Conservation (phyloP, 1,140 invertebrate genomes). For the Papilio polytes region DNA sequence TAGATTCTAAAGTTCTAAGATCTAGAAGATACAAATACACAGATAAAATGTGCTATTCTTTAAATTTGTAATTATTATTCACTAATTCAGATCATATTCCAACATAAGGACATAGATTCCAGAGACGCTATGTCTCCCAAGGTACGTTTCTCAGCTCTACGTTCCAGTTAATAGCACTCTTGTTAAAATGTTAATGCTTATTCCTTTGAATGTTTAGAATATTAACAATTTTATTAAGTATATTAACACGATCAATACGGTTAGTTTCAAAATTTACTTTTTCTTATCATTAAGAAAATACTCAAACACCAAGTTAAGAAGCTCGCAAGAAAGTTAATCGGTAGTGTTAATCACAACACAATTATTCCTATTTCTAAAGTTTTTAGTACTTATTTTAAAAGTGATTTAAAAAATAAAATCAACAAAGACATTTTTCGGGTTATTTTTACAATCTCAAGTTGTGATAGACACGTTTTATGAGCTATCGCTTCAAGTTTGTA, state of each 20-base stretch:
- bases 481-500: too few species aligned
- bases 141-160: background rate
- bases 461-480: too few species aligned
- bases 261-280: background rate
- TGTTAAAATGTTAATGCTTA: background rate
- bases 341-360: background rate
- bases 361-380: background rate
- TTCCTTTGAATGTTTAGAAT: background rate
- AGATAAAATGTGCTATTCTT: background rate
- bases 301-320: background rate
- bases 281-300: background rate
- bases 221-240: background rate
- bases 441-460: too few species aligned
- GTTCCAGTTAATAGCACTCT: background rate
- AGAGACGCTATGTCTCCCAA: background rate
- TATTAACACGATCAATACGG: background rate
- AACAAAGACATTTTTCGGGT: too few species aligned
- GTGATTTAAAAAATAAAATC: too few species aligned
- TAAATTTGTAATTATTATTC: background rate
- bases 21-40: background rate
- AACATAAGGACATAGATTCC: background rate
- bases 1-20: background rate
- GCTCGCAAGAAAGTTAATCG: slow-evolving; percentile 20
- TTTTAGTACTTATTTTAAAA: background rate
- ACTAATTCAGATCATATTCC: background rate